phyloP scores from a whole-genome alignment of 1,140 invertebrate genomes.

The Drosophila parabipectinata region DNA sequence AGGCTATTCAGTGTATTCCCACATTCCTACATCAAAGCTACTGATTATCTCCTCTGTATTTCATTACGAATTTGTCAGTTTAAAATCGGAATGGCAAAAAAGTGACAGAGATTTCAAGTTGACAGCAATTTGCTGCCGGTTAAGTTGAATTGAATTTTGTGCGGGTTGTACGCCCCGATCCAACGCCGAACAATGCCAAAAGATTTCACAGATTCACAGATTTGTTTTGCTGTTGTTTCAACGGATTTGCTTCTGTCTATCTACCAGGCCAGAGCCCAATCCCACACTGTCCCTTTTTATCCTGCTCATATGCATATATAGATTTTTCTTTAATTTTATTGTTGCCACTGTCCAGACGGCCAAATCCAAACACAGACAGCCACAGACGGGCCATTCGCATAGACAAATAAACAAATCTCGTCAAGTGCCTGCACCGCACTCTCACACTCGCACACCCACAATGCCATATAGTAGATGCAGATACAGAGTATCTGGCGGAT shows the following conservation, averaged over 20 bases:
- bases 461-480: constrained; percentile 6
- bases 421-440: constrained; percentile 61
- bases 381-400: constrained; percentile 72
- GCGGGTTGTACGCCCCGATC: constrained; percentile 23
- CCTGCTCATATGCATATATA: constrained; percentile 50
- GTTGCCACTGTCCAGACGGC: constrained; percentile 60
- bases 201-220: constrained; percentile 50
- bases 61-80: constrained; percentile 25
- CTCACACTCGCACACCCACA: constrained; percentile 4
- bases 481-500: constrained; percentile 58
- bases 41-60: constrained; percentile 22
- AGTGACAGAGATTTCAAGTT: constrained; percentile 24
- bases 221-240: constrained; percentile 65
- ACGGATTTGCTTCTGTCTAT: constrained; percentile 55
- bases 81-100: constrained; percentile 9
- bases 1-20: too few species aligned
- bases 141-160: constrained; percentile 55
- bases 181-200: constrained; percentile 39
- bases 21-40: constrained; percentile 13
- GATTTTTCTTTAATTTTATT: constrained; percentile 57
- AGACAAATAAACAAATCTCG: constrained; percentile 81
- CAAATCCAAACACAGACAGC: constrained; percentile 77
- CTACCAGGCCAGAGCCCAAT: constrained; percentile 9
- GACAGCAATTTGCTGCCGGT: constrained; percentile 30
- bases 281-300: constrained; percentile 15